These are phyloP conservation scores for Perizoma flavofasciatum DNA, from an alignment of 2,888 invertebrate genomes.

Conservation along the genomic window DNA sequence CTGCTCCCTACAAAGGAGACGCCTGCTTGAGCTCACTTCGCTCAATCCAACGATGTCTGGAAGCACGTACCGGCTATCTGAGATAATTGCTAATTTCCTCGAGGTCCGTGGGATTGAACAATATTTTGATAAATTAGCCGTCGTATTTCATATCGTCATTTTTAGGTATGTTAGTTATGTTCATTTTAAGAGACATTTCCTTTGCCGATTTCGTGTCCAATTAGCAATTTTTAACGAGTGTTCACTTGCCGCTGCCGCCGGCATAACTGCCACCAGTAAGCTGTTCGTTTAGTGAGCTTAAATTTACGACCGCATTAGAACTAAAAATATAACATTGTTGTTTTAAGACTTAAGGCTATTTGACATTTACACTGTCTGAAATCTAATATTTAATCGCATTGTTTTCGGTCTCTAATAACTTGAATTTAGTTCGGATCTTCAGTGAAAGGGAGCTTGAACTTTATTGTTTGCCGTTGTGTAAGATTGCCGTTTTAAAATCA, in stretches of 20 bases:
- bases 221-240: constrained; percentile 22
- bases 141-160: neutral
- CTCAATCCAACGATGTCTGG: constrained; percentile 37
- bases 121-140: neutral
- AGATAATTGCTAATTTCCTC: constrained; percentile 35
- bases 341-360: constrained; percentile 15
- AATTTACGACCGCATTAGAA: constrained; percentile 29
- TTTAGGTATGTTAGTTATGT: neutral
- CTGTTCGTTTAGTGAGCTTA: constrained; percentile 25
- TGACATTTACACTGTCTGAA: constrained; percentile 16
- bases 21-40: constrained; percentile 32
- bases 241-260: constrained; percentile 16
- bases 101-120: neutral
- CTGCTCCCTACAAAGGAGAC: constrained; percentile 33
- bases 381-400: constrained; percentile 11
- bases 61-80: constrained; percentile 31
- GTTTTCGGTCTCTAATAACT: constrained; percentile 36
- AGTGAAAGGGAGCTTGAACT: constrained; percentile 63
- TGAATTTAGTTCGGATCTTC: constrained; percentile 37
- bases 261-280: constrained; percentile 30
- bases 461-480: constrained; percentile 60
- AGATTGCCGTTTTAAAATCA: constrained; percentile 52
- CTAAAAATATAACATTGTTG: constrained; percentile 22
- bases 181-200: neutral
- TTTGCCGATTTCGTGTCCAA: constrained; percentile 8